Percentiles rank a stretch among this genome's conserved stretches.
Conservation (phyloP, 2,113 vertebrate species). For the Eidolon helvum region DNA sequence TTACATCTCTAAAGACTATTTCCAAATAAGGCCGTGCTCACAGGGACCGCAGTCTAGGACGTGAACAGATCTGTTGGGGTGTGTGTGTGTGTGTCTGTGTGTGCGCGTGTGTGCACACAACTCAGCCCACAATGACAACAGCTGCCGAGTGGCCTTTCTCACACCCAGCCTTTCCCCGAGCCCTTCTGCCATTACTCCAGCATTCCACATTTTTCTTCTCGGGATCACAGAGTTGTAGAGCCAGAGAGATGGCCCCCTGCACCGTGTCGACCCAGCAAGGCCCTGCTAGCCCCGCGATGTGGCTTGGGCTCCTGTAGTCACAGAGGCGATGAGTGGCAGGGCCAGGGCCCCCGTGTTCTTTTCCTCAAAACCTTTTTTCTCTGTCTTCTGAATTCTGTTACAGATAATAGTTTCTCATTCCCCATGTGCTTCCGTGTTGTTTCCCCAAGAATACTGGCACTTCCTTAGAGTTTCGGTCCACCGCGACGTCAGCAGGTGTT, state of each 20-base stretch:
- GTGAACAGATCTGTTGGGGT: not conserved
- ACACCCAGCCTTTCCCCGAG: not conserved
- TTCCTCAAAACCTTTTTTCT: not conserved
- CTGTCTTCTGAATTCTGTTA: not conserved
- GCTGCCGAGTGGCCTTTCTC: not conserved
- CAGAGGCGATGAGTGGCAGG: not conserved
- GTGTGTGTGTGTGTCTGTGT: not conserved
- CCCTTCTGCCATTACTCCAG: not conserved
- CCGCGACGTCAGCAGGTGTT: rapidly evolving
- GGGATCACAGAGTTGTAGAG: not conserved
- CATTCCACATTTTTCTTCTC: not conserved
- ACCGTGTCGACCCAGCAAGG: not conserved
- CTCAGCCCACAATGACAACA: not conserved
- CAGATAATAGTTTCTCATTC: not conserved
- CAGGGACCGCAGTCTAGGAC: not conserved
- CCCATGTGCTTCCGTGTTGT: not conserved
- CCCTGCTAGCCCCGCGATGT: too few species aligned
- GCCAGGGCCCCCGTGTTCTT: not conserved
- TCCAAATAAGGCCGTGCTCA: not conserved
- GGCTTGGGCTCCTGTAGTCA: not conserved
- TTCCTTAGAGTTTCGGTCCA: not conserved
- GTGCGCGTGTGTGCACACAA: rapidly evolving
- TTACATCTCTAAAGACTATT: not conserved
- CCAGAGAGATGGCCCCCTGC: not conserved
- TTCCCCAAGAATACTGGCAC: not conserved